Evolutionary conservation across 2,113 vertebrate species (phyloP).

Genomic region (Gallinago paraguaiae): DNA sequence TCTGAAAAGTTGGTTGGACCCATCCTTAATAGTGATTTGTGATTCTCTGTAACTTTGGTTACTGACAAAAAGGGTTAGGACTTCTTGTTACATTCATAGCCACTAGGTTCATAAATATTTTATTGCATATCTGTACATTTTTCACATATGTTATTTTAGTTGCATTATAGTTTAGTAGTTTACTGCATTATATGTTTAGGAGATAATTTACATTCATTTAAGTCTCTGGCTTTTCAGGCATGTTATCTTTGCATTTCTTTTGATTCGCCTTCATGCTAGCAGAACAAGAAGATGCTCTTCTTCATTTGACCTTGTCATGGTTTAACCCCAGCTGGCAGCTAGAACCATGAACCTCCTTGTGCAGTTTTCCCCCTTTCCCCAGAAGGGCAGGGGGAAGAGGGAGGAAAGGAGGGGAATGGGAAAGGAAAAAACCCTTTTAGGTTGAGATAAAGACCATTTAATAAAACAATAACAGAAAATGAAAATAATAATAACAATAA

Average conservation of each 20-base stretch:
- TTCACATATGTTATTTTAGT: neutral
- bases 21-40: neutral
- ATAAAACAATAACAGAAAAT: neutral
- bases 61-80: neutral
- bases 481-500: neutral
- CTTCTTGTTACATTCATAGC: neutral
- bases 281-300: neutral
- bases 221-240: neutral
- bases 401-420: neutral
- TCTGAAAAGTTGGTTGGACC: neutral
- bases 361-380: neutral
- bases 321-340: neutral
- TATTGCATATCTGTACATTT: neutral
- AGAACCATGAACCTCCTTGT: neutral
- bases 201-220: neutral
- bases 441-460: neutral
- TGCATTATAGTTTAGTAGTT: neutral
- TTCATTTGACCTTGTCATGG: neutral
- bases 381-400: neutral
- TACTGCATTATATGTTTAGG: neutral
- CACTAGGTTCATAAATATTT: neutral
- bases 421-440: neutral
- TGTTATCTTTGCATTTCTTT: neutral
- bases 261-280: neutral
- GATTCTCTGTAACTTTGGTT: fast-evolving